phyloP scores from a whole-genome alignment of 2,888 invertebrate genomes.

The Hirudinaria manillensis region DNA sequence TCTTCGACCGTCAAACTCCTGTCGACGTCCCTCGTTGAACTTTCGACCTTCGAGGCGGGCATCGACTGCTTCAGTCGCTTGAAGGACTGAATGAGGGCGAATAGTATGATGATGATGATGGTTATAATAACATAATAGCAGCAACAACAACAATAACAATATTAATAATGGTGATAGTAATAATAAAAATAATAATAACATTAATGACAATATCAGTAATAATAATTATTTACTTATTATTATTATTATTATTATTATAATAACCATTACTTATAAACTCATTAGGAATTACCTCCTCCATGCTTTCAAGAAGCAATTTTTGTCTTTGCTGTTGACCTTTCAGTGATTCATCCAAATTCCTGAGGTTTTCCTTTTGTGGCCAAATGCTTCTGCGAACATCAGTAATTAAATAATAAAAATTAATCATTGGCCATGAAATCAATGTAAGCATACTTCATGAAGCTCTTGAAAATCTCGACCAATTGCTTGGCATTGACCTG shows the following conservation, averaged over 20 bases:
- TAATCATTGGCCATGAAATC: neutral
- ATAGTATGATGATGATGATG: too few species aligned
- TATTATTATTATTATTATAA: neutral
- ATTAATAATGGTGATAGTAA: too few species aligned
- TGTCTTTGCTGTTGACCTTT: neutral
- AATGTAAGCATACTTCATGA: slow-evolving; percentile 6
- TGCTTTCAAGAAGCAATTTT: neutral
- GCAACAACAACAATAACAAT: too few species aligned
- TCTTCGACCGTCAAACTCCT: too few species aligned
- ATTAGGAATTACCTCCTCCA: neutral
- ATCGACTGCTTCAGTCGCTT: too few species aligned
- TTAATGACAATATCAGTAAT: too few species aligned
- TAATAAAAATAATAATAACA: too few species aligned
- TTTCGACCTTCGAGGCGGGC: too few species aligned
- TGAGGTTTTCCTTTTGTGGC: neutral
- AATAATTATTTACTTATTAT: too few species aligned
- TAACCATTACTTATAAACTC: neutral
- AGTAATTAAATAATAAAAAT: neutral
- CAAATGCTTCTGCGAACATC: neutral
- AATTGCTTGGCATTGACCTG: slow-evolving; percentile 15
- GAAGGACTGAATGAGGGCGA: too few species aligned
- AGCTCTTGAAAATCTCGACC: neutral
- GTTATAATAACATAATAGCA: too few species aligned
- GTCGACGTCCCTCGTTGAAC: too few species aligned
- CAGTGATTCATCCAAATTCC: neutral